These are phyloP conservation scores for Sturmia bella DNA, from an alignment of 2,888 invertebrate species.

Conservation along the genomic window DNA sequence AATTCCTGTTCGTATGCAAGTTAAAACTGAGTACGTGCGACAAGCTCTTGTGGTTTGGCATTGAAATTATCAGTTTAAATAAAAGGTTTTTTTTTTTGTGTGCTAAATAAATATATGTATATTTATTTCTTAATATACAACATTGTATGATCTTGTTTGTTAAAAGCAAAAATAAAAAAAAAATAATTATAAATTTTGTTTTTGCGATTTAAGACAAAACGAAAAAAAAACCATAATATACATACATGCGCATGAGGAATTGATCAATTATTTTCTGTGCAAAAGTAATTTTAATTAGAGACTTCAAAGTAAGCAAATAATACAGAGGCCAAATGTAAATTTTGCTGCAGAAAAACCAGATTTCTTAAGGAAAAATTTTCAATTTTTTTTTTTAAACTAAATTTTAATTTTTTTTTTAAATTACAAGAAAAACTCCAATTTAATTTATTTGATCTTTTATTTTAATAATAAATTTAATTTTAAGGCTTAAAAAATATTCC, in stretches of 20 bases:
- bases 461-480: too few species aligned
- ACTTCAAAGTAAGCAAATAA: too few species aligned
- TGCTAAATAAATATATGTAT: constrained; percentile 21
- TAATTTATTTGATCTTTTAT: too few species aligned
- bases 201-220: constrained; percentile 5
- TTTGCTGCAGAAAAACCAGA: too few species aligned
- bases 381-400: too few species aligned
- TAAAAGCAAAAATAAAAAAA: background rate
- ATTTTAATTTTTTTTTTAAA: too few species aligned
- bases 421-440: too few species aligned
- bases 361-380: too few species aligned
- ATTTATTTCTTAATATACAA: constrained; percentile 5
- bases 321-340: too few species aligned
- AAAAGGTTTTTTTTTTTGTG: constrained; percentile 40
- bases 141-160: constrained; percentile 7
- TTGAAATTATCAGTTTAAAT: constrained; percentile 48
- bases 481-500: too few species aligned
- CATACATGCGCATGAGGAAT: background rate
- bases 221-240: constrained; percentile 28
- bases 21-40: background rate
- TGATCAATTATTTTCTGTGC: too few species aligned
- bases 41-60: constrained; percentile 21
- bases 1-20: background rate
- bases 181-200: background rate
- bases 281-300: too few species aligned